Conservation (phyloP, 2,797 vertebrate genomes). For the Staurois parvus region DNA sequence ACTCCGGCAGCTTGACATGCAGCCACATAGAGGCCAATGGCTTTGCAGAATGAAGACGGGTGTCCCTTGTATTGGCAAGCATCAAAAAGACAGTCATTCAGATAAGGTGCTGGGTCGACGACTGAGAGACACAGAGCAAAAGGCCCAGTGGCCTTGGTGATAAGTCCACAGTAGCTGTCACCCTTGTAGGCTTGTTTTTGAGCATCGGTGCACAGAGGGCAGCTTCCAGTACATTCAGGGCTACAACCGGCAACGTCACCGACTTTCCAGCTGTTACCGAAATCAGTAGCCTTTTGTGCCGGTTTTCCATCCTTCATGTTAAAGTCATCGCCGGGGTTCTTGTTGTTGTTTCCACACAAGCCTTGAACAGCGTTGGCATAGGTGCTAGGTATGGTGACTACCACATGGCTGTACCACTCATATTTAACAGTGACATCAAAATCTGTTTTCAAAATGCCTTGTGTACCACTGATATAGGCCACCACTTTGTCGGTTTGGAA, state of each 20-base stretch:
- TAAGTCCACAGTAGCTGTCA: slow-evolving; percentile 72
- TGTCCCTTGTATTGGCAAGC: slow-evolving; percentile 74
- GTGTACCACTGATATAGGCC: slow-evolving; percentile 65
- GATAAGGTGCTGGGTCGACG: slow-evolving; percentile 68
- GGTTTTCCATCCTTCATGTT: slow-evolving; percentile 54
- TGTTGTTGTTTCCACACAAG: slow-evolving; percentile 74
- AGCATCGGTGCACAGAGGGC: slow-evolving; percentile 70
- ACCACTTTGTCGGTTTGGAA: slow-evolving; percentile 62
- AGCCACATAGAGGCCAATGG: slow-evolving; percentile 72
- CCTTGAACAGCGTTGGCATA: slow-evolving; percentile 72
- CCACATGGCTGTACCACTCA: slow-evolving; percentile 66
- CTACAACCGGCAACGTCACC: slow-evolving; percentile 67
- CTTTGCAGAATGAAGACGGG: slow-evolving; percentile 71
- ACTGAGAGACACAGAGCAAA: slow-evolving; percentile 73
- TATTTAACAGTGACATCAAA: slow-evolving; percentile 67
- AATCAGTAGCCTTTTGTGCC: slow-evolving; percentile 57
- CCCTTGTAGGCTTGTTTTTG: slow-evolving; percentile 64
- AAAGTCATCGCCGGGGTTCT: slow-evolving; percentile 70
- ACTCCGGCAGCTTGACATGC: slow-evolving; percentile 74
- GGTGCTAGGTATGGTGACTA: slow-evolving; percentile 69
- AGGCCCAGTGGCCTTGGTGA: slow-evolving; percentile 71
- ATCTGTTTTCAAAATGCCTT: slow-evolving; percentile 66
- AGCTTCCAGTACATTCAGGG: slow-evolving; percentile 51
- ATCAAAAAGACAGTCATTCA: slow-evolving; percentile 77
- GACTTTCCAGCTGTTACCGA: slow-evolving; percentile 71